Evolutionary conservation across 2,113 vertebrate species (phyloP).

Genomic region (Cynocephalus volans): DNA sequence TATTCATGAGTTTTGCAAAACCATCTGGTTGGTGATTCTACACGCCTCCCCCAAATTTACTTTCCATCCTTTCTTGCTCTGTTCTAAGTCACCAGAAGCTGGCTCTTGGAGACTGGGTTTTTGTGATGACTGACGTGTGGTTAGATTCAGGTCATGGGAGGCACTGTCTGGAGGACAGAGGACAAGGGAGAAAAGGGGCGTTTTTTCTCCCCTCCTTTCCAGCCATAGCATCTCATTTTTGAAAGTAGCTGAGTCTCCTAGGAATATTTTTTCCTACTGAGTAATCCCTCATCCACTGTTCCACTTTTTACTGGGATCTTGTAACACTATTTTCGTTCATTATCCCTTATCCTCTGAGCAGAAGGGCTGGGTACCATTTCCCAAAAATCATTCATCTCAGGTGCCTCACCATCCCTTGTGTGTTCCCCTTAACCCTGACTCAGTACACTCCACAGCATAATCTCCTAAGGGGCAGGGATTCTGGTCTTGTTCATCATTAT

Average conservation of each 20-base stretch:
- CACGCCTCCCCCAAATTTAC: background rate
- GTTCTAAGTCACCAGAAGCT: background rate
- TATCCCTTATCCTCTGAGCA: background rate
- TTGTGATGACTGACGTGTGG: background rate
- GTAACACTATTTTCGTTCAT: background rate
- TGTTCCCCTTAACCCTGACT: background rate
- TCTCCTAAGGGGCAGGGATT: background rate
- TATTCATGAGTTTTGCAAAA: background rate
- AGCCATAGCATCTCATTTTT: background rate
- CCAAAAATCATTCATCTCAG: background rate
- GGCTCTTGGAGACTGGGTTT: background rate
- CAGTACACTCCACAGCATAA: background rate
- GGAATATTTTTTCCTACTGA: background rate
- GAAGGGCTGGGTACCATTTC: background rate
- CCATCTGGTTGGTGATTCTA: background rate
- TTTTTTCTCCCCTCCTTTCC: background rate
- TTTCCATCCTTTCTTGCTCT: background rate
- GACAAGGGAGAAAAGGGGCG: background rate
- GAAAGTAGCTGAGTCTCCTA: background rate
- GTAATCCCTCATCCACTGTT: background rate
- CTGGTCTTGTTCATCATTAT: background rate
- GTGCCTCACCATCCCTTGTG: accelerated
- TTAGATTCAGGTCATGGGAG: background rate
- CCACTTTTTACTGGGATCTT: background rate
- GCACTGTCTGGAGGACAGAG: background rate